A percentile compares a stretch with the other conserved stretches of the same genome.
phyloP scores from a whole-genome alignment of 1,140 invertebrate species.

The Cyclina sinensis region DNA sequence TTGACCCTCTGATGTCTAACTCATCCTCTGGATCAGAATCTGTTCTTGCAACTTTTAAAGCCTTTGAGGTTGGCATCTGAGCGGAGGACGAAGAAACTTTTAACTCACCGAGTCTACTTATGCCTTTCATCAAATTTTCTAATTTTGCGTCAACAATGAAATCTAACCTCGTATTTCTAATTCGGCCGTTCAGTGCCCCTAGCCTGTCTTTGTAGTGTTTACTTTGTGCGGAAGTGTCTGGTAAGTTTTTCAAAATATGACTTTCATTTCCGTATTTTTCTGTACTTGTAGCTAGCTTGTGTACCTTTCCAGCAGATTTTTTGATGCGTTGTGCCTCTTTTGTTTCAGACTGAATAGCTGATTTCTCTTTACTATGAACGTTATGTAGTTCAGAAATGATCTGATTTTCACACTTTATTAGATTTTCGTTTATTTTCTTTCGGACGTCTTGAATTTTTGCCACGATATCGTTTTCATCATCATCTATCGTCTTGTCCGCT shows the following conservation, averaged over 20 bases:
- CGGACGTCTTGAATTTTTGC: conserved; percentile 43
- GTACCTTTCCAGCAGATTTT: conserved; percentile 55
- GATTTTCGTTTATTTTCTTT: conserved; percentile 54
- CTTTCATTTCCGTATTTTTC: conserved; percentile 58
- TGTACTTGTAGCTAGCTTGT: conserved; percentile 11
- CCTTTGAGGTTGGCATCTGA: not conserved
- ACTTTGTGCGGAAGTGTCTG: conserved; percentile 6
- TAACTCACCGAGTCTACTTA: conserved; percentile 51
- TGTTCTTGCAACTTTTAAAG: not conserved
- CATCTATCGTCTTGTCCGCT: conserved; percentile 45
- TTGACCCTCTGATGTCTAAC: conserved; percentile 1
- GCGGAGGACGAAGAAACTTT: conserved; percentile 35
- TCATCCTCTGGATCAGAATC: conserved; percentile 57
- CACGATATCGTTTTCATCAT: conserved; percentile 22
- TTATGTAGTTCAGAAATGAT: conserved; percentile 40
- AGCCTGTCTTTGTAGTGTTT: conserved; percentile 56
- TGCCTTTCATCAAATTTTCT: conserved; percentile 46
- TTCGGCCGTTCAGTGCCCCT: conserved; percentile 33
- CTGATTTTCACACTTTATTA: conserved; percentile 55
- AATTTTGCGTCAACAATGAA: conserved; percentile 44
- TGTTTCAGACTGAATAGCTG: conserved; percentile 23
- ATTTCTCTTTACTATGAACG: conserved; percentile 45
- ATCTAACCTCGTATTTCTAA: conserved; percentile 46
- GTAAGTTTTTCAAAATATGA: conserved; percentile 34
- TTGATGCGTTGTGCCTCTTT: conserved; percentile 64